Percentiles rank a stretch among this genome's conserved stretches.
These are phyloP conservation scores for Mnemiopsis leidyi DNA, from an alignment of 37 sponge, comb jelly and placozoan genomes.

Conservation along the genomic window DNA sequence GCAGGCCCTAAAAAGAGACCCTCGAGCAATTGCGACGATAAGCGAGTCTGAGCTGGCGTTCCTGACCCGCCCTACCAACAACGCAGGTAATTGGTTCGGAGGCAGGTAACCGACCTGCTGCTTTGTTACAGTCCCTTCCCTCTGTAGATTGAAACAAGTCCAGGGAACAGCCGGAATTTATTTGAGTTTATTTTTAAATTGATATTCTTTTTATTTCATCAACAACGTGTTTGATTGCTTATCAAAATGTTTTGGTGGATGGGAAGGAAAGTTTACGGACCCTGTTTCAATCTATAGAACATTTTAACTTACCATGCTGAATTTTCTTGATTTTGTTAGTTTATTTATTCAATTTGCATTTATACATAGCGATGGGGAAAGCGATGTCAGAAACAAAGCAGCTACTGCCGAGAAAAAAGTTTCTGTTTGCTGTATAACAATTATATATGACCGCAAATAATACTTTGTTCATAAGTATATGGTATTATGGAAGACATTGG, in stretches of 20 bases:
- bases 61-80: conserved; percentile 51
- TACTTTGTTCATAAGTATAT: too few species aligned
- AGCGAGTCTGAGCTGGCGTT: conserved; percentile 56
- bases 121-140: too few species aligned
- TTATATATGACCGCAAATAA: too few species aligned
- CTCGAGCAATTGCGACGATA: conserved; percentile 44
- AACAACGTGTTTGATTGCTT: background rate
- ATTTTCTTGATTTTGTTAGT: too few species aligned
- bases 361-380: too few species aligned
- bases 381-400: too few species aligned
- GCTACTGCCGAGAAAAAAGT: too few species aligned
- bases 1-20: conserved; percentile 21
- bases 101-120: too few species aligned
- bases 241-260: background rate
- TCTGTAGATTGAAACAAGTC: background rate
- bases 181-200: background rate
- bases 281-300: background rate
- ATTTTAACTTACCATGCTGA: too few species aligned
- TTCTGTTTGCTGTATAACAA: too few species aligned
- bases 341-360: too few species aligned
- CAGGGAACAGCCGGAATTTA: background rate
- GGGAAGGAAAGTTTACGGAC: background rate
- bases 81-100: background rate
- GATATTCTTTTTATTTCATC: background rate
- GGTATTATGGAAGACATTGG: too few species aligned